Conservation (phyloP, 2,113 vertebrate genomes). For the Elanus axillaris region DNA sequence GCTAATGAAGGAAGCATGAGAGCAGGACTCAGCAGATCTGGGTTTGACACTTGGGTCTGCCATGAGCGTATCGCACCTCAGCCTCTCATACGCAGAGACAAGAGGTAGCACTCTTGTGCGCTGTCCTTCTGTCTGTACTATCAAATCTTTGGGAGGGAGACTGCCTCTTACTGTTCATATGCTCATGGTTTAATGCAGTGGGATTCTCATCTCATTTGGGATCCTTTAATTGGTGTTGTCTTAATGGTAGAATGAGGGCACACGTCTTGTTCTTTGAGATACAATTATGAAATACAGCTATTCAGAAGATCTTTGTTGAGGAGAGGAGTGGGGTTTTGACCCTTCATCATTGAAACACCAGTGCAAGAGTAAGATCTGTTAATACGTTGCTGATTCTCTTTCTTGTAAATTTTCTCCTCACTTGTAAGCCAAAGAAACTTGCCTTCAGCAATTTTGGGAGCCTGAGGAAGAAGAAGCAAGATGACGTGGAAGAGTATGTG, state of each 20-base stretch:
- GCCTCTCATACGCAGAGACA: not conserved
- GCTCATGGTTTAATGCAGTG: not conserved
- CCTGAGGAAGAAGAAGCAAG: constrained; percentile 91
- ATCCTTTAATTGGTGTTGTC: not conserved
- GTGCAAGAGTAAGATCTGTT: not conserved
- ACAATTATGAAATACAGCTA: not conserved
- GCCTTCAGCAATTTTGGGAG: constrained; percentile 90
- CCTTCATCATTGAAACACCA: not conserved
- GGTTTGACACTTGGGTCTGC: not conserved
- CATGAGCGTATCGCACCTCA: not conserved
- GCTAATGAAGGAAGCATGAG: not conserved
- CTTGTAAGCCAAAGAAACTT: constrained; percentile 88
- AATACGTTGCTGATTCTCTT: not conserved
- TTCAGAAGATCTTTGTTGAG: not conserved
- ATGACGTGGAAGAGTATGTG: constrained; percentile 92
- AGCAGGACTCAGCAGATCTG: not conserved
- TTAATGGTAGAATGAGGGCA: not conserved
- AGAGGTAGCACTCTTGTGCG: not conserved
- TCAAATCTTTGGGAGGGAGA: not conserved
- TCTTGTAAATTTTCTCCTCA: not conserved
- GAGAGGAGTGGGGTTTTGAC: not conserved
- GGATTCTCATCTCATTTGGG: not conserved
- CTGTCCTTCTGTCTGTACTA: not conserved
- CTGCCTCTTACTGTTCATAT: not conserved
- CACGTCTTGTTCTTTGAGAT: not conserved